Evolutionary conservation across 1,140 invertebrate genomes (phyloP), one percentile per base, ranked within the genome.

Genomic region (Oedothorax gibbosus): DNA sequence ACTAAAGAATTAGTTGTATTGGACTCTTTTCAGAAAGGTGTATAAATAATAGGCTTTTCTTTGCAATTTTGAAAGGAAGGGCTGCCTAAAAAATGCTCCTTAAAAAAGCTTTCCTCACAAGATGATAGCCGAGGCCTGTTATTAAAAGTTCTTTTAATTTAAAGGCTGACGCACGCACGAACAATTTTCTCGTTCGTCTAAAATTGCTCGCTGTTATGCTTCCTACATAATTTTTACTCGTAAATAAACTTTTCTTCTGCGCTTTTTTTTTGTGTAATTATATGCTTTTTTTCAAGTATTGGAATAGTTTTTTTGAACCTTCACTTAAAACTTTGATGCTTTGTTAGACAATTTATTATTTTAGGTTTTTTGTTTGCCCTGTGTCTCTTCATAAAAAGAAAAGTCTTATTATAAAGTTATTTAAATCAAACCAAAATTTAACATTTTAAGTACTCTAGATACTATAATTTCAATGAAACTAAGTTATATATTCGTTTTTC

Each of bases 61-160:
- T 72, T 53, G 79, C 53, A 82, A 82, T 82, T 80, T 82, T 82
- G 68, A 82, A 82, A 72, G 56, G 49, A 66, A 82, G 69, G 10
- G 12, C 20, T 14, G 12, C 50, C 18, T 64, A 21, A 79, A 79
- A 78, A 65, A 80, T 10, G 18, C n/a, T 5, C 54, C 9, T 50
- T 15, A 82, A 82, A 82, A 69, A 15, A 60, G 53, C 10, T 20
- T 35, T 72, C 35, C 49, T 35, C 60, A 78, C 71, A 82, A 80
- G 66, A 57, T 10, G 50, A 51, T 66, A 49, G 79, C n/a, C 66
- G 21, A 72, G 35, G 53, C 56, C 79, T 82, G 65, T 82, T 82
- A 82, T 82, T 82, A 82, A 82, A 82, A 82, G 79, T 82, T 82
- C 79, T 82, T 82, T 82, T 82, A 82, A 82, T 82, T 82, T 82